phyloP scores from a whole-genome alignment of 1,140 invertebrate genomes.

The Cyclargus thomasi region DNA sequence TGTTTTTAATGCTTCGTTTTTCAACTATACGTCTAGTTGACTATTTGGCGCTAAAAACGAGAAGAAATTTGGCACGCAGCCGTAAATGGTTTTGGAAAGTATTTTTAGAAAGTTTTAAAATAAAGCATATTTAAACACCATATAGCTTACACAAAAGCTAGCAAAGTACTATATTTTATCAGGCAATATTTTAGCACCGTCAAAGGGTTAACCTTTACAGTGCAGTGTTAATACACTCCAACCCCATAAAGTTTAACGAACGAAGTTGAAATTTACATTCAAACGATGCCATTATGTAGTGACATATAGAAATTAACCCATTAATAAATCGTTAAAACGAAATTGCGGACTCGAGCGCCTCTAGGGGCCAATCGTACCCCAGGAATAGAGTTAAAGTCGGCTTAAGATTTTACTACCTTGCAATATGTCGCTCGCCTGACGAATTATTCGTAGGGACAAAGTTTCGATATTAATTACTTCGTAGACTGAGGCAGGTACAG shows the following conservation, averaged over 20 bases:
- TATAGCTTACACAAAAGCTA: too few species aligned
- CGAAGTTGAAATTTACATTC: background rate
- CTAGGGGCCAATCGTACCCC: slow-evolving; percentile 33
- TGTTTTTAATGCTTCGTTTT: background rate
- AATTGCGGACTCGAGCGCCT: slow-evolving; percentile 30
- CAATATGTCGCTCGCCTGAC: slow-evolving; percentile 48
- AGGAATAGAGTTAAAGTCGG: slow-evolving; percentile 22
- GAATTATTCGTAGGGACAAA: slow-evolving; percentile 33
- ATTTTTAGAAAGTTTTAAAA: background rate
- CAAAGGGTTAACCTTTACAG: background rate
- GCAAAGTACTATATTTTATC: too few species aligned
- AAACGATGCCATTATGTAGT: slow-evolving; percentile 13
- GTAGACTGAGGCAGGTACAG: slow-evolving; percentile 13
- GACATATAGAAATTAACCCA: slow-evolving; percentile 16
- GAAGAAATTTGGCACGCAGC: background rate
- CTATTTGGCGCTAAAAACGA: background rate
- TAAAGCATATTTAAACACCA: too few species aligned
- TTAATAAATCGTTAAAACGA: slow-evolving; percentile 39
- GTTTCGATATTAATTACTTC: slow-evolving; percentile 31
- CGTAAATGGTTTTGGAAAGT: background rate
- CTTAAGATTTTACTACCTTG: slow-evolving; percentile 45
- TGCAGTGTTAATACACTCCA: background rate
- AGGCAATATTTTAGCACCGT: background rate
- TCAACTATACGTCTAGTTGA: background rate
- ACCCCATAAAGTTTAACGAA: background rate